A percentile compares a stretch with the other conserved stretches of the same genome.
Evolutionary conservation across 2,888 invertebrate species (phyloP).

Genomic region (Xanthia togata): DNA sequence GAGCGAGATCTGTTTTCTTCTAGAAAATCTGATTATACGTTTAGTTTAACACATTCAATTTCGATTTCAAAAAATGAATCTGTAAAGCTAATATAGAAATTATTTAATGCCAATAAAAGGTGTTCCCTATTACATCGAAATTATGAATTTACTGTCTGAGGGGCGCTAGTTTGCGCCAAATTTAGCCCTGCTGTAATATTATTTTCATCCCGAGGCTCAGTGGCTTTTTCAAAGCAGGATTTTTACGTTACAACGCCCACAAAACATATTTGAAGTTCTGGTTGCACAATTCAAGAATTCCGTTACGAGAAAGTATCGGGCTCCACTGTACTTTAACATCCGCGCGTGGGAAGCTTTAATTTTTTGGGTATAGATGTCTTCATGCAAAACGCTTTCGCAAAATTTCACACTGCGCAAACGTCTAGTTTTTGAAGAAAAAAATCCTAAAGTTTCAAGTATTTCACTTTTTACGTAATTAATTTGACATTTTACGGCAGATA

Average conservation of each 20-base stretch:
- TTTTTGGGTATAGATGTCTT: too few species aligned
- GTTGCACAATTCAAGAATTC: background rate
- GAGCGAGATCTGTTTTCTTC: background rate
- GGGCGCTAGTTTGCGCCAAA: conserved; percentile 32
- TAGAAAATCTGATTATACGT: background rate
- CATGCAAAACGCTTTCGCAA: too few species aligned
- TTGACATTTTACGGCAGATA: too few species aligned
- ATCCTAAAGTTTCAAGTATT: too few species aligned
- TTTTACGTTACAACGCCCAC: conserved; percentile 21
- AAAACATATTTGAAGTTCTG: conserved; percentile 13
- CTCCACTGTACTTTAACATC: too few species aligned
- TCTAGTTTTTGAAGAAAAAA: too few species aligned
- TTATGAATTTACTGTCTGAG: conserved; percentile 45
- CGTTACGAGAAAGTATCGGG: background rate
- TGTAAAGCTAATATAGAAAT: conserved; percentile 28
- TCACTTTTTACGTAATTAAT: too few species aligned
- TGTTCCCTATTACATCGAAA: conserved; percentile 51
- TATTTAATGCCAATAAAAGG: conserved; percentile 54
- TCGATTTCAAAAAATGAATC: conserved; percentile 10
- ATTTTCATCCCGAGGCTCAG: conserved; percentile 42
- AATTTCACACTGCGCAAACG: too few species aligned
- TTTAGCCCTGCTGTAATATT: conserved; percentile 38
- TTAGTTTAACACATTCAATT: conserved; percentile 7
- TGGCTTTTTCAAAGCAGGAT: conserved; percentile 39
- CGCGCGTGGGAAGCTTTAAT: too few species aligned